Percentiles rank a stretch among this genome's conserved stretches.
phyloP scores from a whole-genome alignment of 2,797 vertebrate species.

The Crocodylus rhombifer region DNA sequence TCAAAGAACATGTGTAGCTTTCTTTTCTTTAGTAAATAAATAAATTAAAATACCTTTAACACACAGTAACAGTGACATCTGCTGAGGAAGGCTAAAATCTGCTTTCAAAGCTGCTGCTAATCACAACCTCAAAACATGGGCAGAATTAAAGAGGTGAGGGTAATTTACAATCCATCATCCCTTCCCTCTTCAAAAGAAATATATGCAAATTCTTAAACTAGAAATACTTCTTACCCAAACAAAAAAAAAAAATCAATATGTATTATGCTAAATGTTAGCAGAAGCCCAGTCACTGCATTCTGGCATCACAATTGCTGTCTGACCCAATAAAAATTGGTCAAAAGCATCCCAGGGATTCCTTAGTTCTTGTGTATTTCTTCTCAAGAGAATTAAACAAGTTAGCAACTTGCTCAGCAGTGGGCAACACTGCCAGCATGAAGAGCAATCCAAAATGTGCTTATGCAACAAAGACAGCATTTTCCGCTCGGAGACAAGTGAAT shows the following conservation, averaged over 20 bases:
- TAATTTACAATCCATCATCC: conserved; percentile 51
- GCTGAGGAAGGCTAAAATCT: conserved; percentile 44
- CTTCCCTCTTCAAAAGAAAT: conserved; percentile 50
- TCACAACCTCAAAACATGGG: conserved; percentile 18
- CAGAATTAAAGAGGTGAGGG: conserved; percentile 43
- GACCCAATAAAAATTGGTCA: background rate
- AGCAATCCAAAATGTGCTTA: background rate
- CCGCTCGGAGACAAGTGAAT: background rate
- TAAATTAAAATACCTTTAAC: background rate
- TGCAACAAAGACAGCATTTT: background rate
- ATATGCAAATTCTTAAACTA: conserved; percentile 53
- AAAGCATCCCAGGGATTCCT: background rate
- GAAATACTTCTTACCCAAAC: conserved; percentile 1
- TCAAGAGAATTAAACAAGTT: background rate
- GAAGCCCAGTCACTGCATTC: background rate
- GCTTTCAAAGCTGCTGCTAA: conserved; percentile 35
- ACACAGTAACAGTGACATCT: conserved; percentile 53
- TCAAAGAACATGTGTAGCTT: background rate
- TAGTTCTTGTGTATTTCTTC: background rate
- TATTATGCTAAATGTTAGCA: background rate
- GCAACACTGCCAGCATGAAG: background rate
- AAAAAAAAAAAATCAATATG: background rate
- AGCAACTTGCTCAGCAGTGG: background rate
- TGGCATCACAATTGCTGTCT: background rate
- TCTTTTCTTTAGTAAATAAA: background rate